phyloP scores from a whole-genome alignment of 2,113 vertebrate species.

The Dolichallabes microphthalmus region DNA sequence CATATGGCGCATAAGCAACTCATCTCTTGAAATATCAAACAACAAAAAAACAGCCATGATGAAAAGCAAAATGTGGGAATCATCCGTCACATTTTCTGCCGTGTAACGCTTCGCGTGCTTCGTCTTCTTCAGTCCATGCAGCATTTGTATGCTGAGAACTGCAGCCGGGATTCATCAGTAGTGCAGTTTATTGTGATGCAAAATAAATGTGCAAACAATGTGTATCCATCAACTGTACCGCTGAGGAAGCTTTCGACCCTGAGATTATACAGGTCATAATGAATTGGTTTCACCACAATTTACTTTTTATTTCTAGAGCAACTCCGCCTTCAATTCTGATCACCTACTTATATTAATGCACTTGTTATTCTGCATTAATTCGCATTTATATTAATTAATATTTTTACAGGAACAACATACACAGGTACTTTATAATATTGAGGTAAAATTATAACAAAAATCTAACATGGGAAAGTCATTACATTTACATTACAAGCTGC shows the following conservation, averaged over 20 bases:
- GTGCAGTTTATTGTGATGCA: background rate
- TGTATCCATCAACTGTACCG: background rate
- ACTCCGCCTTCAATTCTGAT: background rate
- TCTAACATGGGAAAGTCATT: background rate
- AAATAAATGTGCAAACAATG: background rate
- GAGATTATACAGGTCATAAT: background rate
- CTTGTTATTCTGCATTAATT: background rate
- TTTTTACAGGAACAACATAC: background rate
- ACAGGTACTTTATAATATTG: background rate
- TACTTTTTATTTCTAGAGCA: no score
- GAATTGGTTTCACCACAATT: background rate
- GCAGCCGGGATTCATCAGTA: background rate
- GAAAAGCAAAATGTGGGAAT: background rate
- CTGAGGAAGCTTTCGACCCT: background rate
- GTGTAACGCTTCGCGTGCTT: background rate
- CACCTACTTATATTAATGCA: background rate
- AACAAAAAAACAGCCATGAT: background rate
- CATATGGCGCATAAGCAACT: slow-evolving; percentile 34
- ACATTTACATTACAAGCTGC: background rate
- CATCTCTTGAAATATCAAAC: slow-evolving; percentile 1
- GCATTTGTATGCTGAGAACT: background rate
- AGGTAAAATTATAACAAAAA: background rate
- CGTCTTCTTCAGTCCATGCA: background rate
- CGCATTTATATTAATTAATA: background rate
- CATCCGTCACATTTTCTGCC: background rate